Conservation (phyloP, 2,888 invertebrate genomes). For the Pomacea canaliculata region DNA sequence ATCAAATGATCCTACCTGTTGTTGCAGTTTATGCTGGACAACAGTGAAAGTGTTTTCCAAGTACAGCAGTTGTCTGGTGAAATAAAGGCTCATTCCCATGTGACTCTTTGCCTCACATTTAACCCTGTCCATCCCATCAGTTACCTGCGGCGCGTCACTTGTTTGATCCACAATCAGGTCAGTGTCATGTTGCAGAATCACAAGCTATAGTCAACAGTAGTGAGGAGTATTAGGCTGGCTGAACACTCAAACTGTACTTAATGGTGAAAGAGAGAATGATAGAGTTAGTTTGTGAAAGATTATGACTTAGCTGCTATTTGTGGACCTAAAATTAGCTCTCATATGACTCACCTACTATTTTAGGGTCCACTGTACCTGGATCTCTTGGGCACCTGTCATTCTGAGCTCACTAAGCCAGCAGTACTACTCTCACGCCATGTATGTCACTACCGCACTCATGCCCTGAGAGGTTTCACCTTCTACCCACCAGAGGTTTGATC, state of each 20-base stretch:
- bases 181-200: not conserved
- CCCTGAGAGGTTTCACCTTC: slow-evolving; percentile 62
- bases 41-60: slow-evolving; percentile 66
- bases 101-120: slow-evolving; percentile 61
- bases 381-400: slow-evolving; percentile 68
- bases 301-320: too few relatives aligned
- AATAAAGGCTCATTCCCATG: slow-evolving; percentile 54
- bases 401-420: slow-evolving; percentile 65
- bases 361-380: slow-evolving; percentile 67
- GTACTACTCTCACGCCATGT: slow-evolving; percentile 63
- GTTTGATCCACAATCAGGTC: slow-evolving; percentile 68
- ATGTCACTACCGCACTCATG: slow-evolving; percentile 56
- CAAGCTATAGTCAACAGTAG: too few relatives aligned
- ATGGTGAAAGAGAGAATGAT: too few relatives aligned
- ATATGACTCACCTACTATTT: too few relatives aligned
- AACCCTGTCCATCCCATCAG: slow-evolving; percentile 64
- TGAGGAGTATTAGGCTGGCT: too few relatives aligned
- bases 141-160: slow-evolving; percentile 60
- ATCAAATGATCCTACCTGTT: slow-evolving; percentile 5
- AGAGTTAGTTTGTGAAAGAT: too few relatives aligned
- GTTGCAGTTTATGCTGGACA: slow-evolving; percentile 67
- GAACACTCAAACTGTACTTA: too few relatives aligned
- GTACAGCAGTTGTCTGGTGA: slow-evolving; percentile 55
- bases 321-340: too few relatives aligned
- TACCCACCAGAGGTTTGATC: slow-evolving; percentile 65